Base-by-base conservation (phyloP, 2,113 vertebrate species). In the Xiphophorus couchianus region DNA sequence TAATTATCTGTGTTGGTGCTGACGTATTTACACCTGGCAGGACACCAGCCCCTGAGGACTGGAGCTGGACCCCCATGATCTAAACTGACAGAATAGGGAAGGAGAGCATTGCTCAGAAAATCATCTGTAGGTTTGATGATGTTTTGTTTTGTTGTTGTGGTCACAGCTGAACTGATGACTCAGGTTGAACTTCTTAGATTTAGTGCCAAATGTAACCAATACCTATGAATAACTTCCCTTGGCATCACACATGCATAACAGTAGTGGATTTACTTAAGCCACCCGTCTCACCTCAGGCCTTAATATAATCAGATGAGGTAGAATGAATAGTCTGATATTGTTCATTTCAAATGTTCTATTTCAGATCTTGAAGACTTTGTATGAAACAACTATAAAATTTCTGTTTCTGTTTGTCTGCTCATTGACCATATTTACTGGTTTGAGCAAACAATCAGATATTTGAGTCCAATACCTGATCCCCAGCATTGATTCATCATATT, bases 401-500 rank as follows among this genome's bases (percentile, higher is more conserved):
- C 44, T 48, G 44, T 48, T 42, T 42, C 22, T 58, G 19, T 58
- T 58, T 58, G 25, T 54, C 19, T 58, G 25, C 8, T n/a, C 22
- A n/a, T 25, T 54, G 25, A 58, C 25, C 17, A 58, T n/a, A 58
- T 58, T 58, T 58, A 58, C 31, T 67, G 22, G 62, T 28, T 54
- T 44, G 15, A 44, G 33, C 44, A 29, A 66, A 74, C 29, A 28
- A 51, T 48, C 1, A 0, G 69, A 51, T 31, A 68, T 27, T 58
- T 44, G 27, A 48, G 44, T 29, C 17, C 10, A 29, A 75, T 35
- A 69, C 66, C n/a, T 54, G 30, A 65, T 4, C 14, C 14, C 4
- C 4, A 48, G 22, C 69, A 78, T 79, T 39, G 35, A 79, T 85
- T 73, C 61, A 22, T 29, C 48, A 28, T 28, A 76, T 77, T 74